phyloP scores from a whole-genome alignment of 2,113 vertebrate species.

The Hippopotamus amphibius region DNA sequence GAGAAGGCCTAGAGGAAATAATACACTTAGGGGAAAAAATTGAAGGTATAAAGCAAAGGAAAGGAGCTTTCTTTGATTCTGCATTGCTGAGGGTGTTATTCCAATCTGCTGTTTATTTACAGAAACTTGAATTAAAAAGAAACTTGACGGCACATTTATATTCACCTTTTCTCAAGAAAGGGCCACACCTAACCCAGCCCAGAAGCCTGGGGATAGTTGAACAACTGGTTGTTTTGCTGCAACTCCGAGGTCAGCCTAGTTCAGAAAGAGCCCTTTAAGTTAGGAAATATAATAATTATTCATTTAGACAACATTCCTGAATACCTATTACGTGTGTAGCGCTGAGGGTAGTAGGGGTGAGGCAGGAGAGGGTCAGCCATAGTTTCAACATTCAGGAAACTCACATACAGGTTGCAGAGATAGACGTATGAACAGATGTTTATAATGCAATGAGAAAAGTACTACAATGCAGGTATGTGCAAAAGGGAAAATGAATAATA shows the following conservation, averaged over 20 bases:
- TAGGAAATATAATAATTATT: constrained; percentile 36
- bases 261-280: constrained; percentile 11
- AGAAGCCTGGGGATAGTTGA: constrained; percentile 34
- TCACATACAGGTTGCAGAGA: neutral
- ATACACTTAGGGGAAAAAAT: constrained; percentile 4
- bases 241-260: neutral
- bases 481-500: neutral
- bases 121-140: constrained; percentile 45
- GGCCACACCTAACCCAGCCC: neutral
- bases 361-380: neutral
- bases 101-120: neutral
- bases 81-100: neutral
- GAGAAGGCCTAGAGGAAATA: neutral
- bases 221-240: constrained; percentile 49
- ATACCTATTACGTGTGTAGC: constrained; percentile 17
- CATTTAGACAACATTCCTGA: constrained; percentile 41
- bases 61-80: neutral
- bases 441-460: neutral
- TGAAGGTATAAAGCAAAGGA: neutral
- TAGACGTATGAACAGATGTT: neutral
- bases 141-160: constrained; percentile 49
- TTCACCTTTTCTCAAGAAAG: constrained; percentile 50
- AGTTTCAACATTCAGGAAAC: constrained; percentile 23
- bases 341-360: neutral
- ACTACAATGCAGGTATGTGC: neutral